Percentiles rank a stretch among this genome's conserved stretches.
These are phyloP conservation scores for Chromoteleia sp. DNA, from an alignment of 2,888 invertebrate genomes.

Conservation along the genomic window DNA sequence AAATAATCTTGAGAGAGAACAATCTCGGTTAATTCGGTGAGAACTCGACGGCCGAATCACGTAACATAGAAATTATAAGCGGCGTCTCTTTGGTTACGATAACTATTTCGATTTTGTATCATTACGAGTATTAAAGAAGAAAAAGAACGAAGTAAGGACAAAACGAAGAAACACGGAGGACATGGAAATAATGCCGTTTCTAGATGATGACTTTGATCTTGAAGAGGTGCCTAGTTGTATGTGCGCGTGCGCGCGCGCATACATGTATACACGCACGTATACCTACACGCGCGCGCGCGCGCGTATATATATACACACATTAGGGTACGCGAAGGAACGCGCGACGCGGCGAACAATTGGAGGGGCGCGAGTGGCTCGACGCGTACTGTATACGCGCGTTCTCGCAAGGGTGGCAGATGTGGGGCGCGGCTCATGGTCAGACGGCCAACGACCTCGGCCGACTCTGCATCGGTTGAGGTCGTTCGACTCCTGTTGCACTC, in stretches of 20 bases:
- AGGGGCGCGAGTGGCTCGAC: constrained; percentile 12
- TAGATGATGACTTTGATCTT: constrained; percentile 78
- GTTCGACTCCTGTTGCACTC: constrained; percentile 74
- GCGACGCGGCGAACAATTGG: constrained; percentile 10
- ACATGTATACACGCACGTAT: no score
- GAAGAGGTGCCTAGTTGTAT: constrained; percentile 56
- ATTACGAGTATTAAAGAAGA: no score
- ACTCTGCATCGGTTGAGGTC: constrained; percentile 76
- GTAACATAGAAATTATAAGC: no score
- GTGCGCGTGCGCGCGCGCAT: neutral
- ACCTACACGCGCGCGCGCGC: no score
- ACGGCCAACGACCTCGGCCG: constrained; percentile 82
- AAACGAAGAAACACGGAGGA: constrained; percentile 19
- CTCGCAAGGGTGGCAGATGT: constrained; percentile 76
- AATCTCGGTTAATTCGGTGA: no score
- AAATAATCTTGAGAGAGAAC: no score
- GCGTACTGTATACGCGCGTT: constrained; percentile 9
- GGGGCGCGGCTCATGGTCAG: constrained; percentile 85
- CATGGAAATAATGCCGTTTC: constrained; percentile 44
- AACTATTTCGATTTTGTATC: no score
- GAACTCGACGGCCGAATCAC: no score
- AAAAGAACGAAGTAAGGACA: constrained; percentile 9
- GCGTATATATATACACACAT: no score
- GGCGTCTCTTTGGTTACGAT: no score
- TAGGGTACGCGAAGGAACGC: constrained; percentile 1